Percentiles rank a stretch among this genome's conserved stretches.
Evolutionary conservation across 1,140 invertebrate species (phyloP).

Genomic region (Stenopsyche tienmushanensis): DNA sequence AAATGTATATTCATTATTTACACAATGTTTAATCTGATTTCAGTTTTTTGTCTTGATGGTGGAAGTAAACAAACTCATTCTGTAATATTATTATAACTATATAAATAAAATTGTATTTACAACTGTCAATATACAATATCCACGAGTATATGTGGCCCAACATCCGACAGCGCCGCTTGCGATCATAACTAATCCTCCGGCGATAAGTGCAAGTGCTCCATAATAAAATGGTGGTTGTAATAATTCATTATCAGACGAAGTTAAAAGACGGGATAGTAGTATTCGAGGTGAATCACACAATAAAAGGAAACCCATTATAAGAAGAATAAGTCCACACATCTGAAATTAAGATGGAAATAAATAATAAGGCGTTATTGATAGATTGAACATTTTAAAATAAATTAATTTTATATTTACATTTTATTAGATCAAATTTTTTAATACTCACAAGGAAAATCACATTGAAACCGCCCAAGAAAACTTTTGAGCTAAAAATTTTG

Average conservation of each 20-base stretch:
- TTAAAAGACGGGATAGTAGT: constrained; percentile 66
- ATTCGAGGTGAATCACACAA: constrained; percentile 67
- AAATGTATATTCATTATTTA: background rate
- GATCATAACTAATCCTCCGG: constrained; percentile 65
- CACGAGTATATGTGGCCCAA: constrained; percentile 74
- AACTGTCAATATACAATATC: constrained; percentile 67
- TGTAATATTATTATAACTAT: too few species aligned
- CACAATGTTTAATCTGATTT: constrained; percentile 7
- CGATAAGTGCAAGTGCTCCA: constrained; percentile 64
- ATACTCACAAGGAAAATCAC: constrained; percentile 54
- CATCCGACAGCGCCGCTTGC: constrained; percentile 70
- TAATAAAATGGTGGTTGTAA: constrained; percentile 74
- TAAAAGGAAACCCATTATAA: constrained; percentile 69
- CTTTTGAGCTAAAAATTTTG: constrained; percentile 49
- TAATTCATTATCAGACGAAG: constrained; percentile 57
- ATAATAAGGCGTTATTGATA: too few species aligned
- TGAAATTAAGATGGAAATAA: constrained; percentile 48
- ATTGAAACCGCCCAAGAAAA: constrained; percentile 53
- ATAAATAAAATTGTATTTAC: too few species aligned
- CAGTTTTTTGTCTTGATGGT: too few species aligned
- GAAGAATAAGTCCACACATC: constrained; percentile 68
- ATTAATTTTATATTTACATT: too few species aligned
- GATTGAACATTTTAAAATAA: background rate
- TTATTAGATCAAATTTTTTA: too few species aligned
- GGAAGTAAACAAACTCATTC: too few species aligned